Percentiles rank a stretch among this genome's conserved stretches.
Conservation (phyloP, 1,140 invertebrate genomes). For the Aculops lycopersici region DNA sequence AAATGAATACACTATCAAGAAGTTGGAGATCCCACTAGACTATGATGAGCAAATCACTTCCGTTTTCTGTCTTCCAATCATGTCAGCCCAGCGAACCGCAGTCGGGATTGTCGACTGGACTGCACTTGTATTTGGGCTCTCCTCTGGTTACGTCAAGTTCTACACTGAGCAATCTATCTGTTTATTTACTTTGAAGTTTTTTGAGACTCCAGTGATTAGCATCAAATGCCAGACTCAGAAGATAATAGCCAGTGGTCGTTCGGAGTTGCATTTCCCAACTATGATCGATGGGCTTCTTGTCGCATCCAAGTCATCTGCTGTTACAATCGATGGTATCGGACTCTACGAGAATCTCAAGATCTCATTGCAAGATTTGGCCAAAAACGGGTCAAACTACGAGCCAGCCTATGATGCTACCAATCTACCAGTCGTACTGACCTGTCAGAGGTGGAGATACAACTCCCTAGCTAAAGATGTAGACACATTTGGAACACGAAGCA, state of each 20-base stretch:
- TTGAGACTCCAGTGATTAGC: slow-evolving; percentile 38
- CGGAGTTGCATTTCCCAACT: slow-evolving; percentile 9
- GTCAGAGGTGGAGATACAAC: slow-evolving; percentile 54
- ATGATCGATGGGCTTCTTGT: slow-evolving; percentile 48
- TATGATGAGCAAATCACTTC: slow-evolving; percentile 21
- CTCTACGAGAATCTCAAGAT: slow-evolving; percentile 44
- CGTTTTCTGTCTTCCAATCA: slow-evolving; percentile 24
- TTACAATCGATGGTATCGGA: slow-evolving; percentile 44
- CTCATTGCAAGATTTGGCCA: slow-evolving; percentile 22
- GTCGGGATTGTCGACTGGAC: slow-evolving; percentile 52
- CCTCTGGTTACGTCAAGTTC: slow-evolving; percentile 45
- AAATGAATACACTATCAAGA: neutral
- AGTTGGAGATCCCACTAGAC: slow-evolving; percentile 10
- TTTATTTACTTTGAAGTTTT: slow-evolving; percentile 45
- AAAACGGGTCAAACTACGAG: slow-evolving; percentile 28
- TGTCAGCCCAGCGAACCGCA: slow-evolving; percentile 23
- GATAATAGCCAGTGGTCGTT: slow-evolving; percentile 20
- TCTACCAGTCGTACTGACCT: slow-evolving; percentile 21
- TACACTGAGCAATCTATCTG: slow-evolving; percentile 53
- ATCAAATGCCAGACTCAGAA: slow-evolving; percentile 48
- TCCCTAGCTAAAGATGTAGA: slow-evolving; percentile 35
- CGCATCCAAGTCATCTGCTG: slow-evolving; percentile 35
- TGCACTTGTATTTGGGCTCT: slow-evolving; percentile 53
- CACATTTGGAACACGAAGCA: slow-evolving; percentile 25
- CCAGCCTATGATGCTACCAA: slow-evolving; percentile 7